phyloP scores from a whole-genome alignment of 2,888 invertebrate genomes.

The Sclerodermus sp. region DNA sequence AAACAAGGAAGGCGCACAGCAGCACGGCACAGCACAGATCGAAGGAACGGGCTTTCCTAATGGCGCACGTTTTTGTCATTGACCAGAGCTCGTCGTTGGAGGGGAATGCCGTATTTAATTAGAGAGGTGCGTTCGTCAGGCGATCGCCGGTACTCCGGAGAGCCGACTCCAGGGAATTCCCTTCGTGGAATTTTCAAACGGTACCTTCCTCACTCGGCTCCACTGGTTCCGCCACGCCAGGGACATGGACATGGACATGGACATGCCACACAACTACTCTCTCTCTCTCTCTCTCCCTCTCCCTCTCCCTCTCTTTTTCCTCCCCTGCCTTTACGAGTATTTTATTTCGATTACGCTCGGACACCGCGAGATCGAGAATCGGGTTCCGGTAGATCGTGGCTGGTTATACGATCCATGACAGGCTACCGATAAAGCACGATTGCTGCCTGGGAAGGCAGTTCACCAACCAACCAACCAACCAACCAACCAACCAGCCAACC shows the following conservation, averaged over 20 bases:
- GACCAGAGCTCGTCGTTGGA: neutral
- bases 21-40: too few relatives aligned
- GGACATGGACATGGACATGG: too few relatives aligned
- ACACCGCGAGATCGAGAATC: conserved; percentile 8
- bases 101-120: conserved; percentile 18
- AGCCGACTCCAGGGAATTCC: conserved; percentile 24
- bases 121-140: conserved; percentile 10
- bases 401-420: neutral
- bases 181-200: conserved; percentile 46
- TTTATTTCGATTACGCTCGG: neutral
- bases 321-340: too few relatives aligned
- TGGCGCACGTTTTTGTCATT: neutral
- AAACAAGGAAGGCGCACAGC: too few relatives aligned
- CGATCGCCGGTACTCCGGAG: conserved; percentile 4
- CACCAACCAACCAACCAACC: too few relatives aligned
- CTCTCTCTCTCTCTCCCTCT: too few relatives aligned
- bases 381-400: conserved; percentile 13
- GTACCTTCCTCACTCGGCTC: conserved; percentile 35
- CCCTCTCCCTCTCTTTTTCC: too few relatives aligned
- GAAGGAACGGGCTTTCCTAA: conserved; percentile 1
- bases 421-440: neutral
- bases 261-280: too few relatives aligned
- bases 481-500: too few relatives aligned
- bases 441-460: too few relatives aligned
- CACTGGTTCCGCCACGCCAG: too few relatives aligned